These are phyloP conservation scores for Syngnathus scovelli DNA, from an alignment of 2,113 vertebrate genomes.

Conservation along the genomic window DNA sequence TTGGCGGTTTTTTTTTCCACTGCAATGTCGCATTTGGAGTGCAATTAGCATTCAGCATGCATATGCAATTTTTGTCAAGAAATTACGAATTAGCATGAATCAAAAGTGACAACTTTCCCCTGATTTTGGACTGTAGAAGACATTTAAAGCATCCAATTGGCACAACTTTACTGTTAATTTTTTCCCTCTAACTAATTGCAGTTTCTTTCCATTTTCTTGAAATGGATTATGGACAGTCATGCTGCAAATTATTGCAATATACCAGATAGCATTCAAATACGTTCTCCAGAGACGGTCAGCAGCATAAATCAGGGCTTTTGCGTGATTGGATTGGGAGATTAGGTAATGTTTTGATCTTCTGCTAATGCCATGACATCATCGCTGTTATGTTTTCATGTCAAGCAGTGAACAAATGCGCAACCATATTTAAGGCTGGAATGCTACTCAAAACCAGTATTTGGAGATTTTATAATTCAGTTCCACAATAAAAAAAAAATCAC, in stretches of 20 bases:
- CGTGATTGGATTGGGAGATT: no score
- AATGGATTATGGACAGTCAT: neutral
- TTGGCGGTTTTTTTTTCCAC: no score
- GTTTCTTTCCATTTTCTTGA: neutral
- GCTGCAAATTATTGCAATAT: neutral
- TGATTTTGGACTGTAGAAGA: neutral
- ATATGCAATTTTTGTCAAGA: neutral
- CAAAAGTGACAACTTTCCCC: neutral
- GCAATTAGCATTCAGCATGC: no score
- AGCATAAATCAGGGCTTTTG: no score
- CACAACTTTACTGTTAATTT: neutral
- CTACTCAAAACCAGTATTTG: neutral
- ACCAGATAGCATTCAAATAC: no score
- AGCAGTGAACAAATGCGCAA: neutral
- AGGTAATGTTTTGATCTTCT: no score
- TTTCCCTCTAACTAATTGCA: neutral
- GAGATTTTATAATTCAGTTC: neutral
- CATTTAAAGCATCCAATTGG: neutral
- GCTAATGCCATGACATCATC: no score
- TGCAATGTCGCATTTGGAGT: no score
- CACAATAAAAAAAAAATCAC: neutral
- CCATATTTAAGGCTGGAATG: neutral
- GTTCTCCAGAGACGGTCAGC: no score
- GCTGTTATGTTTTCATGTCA: no score
- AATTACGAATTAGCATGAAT: neutral